A percentile compares a stretch with the other conserved stretches of the same genome.
These are phyloP conservation scores for Drosophila varians DNA, from an alignment of 1,140 invertebrate genomes.

Conservation along the genomic window DNA sequence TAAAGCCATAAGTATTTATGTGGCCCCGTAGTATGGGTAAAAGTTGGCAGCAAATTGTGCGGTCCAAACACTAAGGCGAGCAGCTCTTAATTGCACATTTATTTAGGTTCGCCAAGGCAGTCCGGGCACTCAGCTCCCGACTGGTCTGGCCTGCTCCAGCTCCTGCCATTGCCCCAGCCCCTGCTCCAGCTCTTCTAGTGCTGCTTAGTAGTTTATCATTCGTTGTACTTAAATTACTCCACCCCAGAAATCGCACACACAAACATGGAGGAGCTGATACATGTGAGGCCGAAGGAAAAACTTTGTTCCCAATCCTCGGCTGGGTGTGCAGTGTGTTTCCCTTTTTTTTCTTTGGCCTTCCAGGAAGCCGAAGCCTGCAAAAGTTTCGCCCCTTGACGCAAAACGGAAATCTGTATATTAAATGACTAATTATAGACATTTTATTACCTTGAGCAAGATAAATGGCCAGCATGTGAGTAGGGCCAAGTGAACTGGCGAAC, in stretches of 20 bases:
- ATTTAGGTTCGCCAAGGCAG: constrained; percentile 73
- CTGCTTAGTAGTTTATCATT: constrained; percentile 82
- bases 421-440: constrained; percentile 83
- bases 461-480: constrained; percentile 60
- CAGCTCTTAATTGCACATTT: constrained; percentile 82
- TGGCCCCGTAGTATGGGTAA: constrained; percentile 30
- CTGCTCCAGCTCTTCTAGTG: constrained; percentile 4
- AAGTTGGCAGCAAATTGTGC: constrained; percentile 79
- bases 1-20: constrained; percentile 40
- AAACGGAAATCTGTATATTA: constrained; percentile 82
- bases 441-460: constrained; percentile 82
- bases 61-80: constrained; percentile 74
- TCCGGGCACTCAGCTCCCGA: constrained; percentile 8
- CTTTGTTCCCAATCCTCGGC: constrained; percentile 55
- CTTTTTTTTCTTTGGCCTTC: constrained; percentile 30
- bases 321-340: constrained; percentile 25
- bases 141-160: constrained; percentile 20
- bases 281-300: constrained; percentile 42
- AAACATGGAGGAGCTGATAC: constrained; percentile 7
- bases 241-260: constrained; percentile 19
- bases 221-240: constrained; percentile 72
- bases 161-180: constrained; percentile 1
- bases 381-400: constrained; percentile 80
- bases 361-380: constrained; percentile 45
- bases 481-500: constrained; percentile 38